A percentile compares a stretch with the other conserved stretches of the same genome.
Conservation (phyloP, 2,888 invertebrate genomes). For the Dryobota labecula region DNA sequence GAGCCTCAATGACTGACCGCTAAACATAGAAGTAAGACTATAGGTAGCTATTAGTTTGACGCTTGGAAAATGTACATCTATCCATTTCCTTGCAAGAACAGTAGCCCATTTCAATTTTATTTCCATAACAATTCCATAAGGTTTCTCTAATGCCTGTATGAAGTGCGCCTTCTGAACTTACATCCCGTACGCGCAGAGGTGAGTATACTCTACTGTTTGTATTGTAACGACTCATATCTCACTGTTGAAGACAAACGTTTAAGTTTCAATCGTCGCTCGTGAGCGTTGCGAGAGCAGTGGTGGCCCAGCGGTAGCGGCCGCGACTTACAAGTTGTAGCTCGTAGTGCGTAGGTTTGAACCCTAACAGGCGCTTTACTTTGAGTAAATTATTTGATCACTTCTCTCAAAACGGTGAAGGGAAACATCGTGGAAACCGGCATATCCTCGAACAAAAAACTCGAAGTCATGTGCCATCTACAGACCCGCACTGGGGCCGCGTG, state of each 20-base stretch:
- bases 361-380: too few species aligned
- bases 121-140: neutral
- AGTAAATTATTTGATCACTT: too few species aligned
- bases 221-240: conserved; percentile 61
- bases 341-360: too few species aligned
- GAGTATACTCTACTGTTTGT: conserved; percentile 63
- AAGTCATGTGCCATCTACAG: too few species aligned
- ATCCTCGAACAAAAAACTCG: too few species aligned
- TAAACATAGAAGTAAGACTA: neutral
- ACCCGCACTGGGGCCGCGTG: too few species aligned
- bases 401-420: too few species aligned
- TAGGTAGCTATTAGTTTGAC: neutral
- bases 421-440: too few species aligned
- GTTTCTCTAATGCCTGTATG: neutral
- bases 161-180: conserved; percentile 28
- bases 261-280: conserved; percentile 51
- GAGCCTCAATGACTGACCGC: neutral
- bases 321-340: too few species aligned
- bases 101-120: neutral
- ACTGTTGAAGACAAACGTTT: conserved; percentile 60
- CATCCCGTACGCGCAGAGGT: conserved; percentile 37
- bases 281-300: conserved; percentile 36
- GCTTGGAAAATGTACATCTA: neutral
- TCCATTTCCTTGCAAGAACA: neutral
- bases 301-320: too few species aligned